These are phyloP conservation scores for Micoletzkya japonica DNA, from an alignment of 2,888 invertebrate genomes.

Conservation along the genomic window DNA sequence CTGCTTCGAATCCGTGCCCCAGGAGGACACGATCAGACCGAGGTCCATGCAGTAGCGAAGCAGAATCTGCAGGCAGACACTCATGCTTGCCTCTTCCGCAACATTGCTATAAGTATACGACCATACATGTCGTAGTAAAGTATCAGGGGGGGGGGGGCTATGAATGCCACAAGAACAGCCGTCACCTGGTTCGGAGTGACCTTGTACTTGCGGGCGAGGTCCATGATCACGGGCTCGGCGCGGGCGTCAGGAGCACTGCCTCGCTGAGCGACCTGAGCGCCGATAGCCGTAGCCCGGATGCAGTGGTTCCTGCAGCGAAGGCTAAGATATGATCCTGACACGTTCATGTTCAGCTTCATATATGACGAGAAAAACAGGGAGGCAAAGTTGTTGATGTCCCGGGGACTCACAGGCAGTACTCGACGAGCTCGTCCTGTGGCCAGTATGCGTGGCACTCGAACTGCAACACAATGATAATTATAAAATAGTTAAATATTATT, in stretches of 20 bases:
- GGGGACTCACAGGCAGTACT: no score
- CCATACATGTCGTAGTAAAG: not conserved
- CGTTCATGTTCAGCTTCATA: no score
- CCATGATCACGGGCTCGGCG: constrained; percentile 3
- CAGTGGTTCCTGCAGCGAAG: no score
- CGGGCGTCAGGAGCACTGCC: not conserved
- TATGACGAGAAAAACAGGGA: no score
- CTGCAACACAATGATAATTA: not conserved
- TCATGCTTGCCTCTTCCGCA: not conserved
- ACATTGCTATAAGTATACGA: not conserved
- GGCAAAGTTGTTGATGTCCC: no score
- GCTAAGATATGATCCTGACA: no score
- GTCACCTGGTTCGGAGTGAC: constrained; percentile 17
- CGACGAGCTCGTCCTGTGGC: constrained; percentile 9
- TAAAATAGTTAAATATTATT: not conserved
- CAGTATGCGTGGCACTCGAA: constrained; percentile 14
- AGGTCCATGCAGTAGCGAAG: constrained; percentile 41
- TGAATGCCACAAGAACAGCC: no score
- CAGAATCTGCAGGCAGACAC: constrained; percentile 30
- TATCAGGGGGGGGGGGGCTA: not conserved
- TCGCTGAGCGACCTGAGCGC: not conserved
- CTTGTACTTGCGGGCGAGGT: constrained; percentile 1
- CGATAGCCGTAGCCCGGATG: no score
- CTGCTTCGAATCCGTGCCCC: constrained; percentile 30
- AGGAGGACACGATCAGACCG: constrained; percentile 43